Evolutionary conservation across 2,888 invertebrate species (phyloP).

Genomic region (Cerastis rubricosa): DNA sequence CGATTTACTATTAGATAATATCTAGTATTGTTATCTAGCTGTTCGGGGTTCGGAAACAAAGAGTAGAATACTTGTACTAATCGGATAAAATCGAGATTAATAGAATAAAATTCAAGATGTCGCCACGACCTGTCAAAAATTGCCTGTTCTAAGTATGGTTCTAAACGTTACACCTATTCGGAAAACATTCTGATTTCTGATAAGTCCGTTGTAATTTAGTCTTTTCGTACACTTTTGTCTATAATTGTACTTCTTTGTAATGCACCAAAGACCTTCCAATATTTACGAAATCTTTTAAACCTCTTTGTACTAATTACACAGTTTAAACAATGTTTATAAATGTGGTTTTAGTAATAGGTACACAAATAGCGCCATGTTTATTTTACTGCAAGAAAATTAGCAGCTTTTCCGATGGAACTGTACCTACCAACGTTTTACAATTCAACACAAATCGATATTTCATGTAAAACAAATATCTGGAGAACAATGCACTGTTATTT

Average conservation of each 20-base stretch:
- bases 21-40: background rate
- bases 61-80: too few species aligned
- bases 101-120: too few species aligned
- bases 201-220: background rate
- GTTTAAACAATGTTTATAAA: too few species aligned
- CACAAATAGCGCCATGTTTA: background rate
- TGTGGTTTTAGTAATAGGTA: too few species aligned
- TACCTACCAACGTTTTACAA: background rate
- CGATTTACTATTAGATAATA: constrained; percentile 3
- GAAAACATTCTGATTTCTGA: background rate
- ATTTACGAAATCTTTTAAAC: too few species aligned
- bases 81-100: too few species aligned
- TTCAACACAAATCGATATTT: constrained; percentile 43
- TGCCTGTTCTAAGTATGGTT: too few species aligned
- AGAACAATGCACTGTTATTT: constrained; percentile 59
- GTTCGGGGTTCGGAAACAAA: too few species aligned
- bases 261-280: too few species aligned
- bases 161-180: too few species aligned
- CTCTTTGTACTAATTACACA: too few species aligned
- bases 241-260: background rate
- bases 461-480: constrained; percentile 52
- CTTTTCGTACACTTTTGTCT: background rate
- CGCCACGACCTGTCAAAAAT: too few species aligned
- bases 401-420: constrained; percentile 20
- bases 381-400: constrained; percentile 13